Base-by-base conservation (phyloP, 1,140 invertebrate genomes). In the Pygmarrhopalites habei region DNA sequence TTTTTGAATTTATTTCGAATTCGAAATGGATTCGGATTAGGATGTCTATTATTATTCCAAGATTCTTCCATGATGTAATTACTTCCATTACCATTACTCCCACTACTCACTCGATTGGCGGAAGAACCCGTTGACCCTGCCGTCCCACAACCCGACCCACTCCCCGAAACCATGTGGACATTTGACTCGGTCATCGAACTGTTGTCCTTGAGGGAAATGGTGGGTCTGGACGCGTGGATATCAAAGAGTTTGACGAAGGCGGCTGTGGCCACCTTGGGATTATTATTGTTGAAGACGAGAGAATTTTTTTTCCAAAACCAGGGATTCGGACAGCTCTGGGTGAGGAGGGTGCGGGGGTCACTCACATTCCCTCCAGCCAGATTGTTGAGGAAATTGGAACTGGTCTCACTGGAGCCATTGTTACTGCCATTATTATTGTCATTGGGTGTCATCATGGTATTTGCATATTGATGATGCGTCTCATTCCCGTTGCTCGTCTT, bases 41-140 rank as follows among this genome's bases (percentile, higher is more conserved):
- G 65, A 60, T 66, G 55, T 32, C 65, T 23, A 49, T 66, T 66
- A 44, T 66, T 66, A 49, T 66, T 66, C 65, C 65, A 66, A 17
- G 60, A 62, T 44, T 66, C 65, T 41, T 66, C 65, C 65, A 66
- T 59, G 14, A 66, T 56, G 28, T 58, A 47, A 30, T 26, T 10
- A 49, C 21, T 7, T 49, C 15, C 21, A 7, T 49, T 21, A 26
- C n/a, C 60, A 35, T 47, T 60, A 28, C 23, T n/a, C n/a, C n/a
- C n/a, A n/a, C n/a, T n/a, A n/a, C n/a, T n/a, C n/a, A n/a, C n/a
- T n/a, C n/a, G n/a, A 3, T 19, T 17, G 43, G 17, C 32, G 5
- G 21, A n/a, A 19, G 44, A n/a, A 30, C 19, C 44, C 28, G 57
- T 49, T 23, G 44, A 47, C 17, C 44, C 44, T 4, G 44, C 4